Evolutionary conservation across 2,113 vertebrate genomes (phyloP).

Genomic region (Nibea coibor): DNA sequence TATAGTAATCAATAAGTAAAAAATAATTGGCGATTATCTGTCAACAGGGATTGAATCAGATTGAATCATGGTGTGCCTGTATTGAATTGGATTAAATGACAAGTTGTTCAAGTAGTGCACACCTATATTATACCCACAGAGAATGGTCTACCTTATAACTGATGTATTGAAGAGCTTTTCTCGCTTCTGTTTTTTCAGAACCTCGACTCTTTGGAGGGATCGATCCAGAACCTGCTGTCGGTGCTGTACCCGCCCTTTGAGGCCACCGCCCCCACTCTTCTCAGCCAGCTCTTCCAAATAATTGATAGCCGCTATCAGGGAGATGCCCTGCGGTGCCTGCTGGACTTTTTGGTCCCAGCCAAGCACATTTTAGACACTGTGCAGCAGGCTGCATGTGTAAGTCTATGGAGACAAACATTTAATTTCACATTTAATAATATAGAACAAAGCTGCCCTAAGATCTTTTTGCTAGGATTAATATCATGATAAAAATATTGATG

Average conservation of each 20-base stretch:
- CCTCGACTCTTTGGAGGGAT: slow-evolving; percentile 85
- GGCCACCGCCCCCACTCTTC: slow-evolving; percentile 88
- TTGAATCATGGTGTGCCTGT: too few species aligned
- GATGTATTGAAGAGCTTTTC: background rate
- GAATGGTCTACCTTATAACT: background rate
- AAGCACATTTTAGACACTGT: slow-evolving; percentile 90
- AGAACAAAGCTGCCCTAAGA: background rate
- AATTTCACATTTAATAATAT: background rate
- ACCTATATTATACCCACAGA: too few species aligned
- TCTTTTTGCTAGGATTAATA: background rate
- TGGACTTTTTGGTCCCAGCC: slow-evolving; percentile 92
- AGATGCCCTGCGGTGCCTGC: slow-evolving; percentile 89
- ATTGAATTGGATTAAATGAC: too few species aligned
- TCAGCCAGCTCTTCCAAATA: slow-evolving; percentile 91
- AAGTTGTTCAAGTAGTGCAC: too few species aligned
- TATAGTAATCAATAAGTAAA: background rate
- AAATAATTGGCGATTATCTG: background rate
- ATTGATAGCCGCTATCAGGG: slow-evolving; percentile 87
- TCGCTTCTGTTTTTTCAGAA: slow-evolving; percentile 78
- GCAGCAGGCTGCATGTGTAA: slow-evolving; percentile 92
- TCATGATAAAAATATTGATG: background rate
- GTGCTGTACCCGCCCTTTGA: slow-evolving; percentile 92
- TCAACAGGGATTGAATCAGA: background rate
- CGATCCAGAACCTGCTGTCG: slow-evolving; percentile 88
- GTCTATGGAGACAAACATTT: slow-evolving; percentile 44